Conservation (phyloP, 1,140 invertebrate genomes). For the Bursaphelenchus mucronatus region DNA sequence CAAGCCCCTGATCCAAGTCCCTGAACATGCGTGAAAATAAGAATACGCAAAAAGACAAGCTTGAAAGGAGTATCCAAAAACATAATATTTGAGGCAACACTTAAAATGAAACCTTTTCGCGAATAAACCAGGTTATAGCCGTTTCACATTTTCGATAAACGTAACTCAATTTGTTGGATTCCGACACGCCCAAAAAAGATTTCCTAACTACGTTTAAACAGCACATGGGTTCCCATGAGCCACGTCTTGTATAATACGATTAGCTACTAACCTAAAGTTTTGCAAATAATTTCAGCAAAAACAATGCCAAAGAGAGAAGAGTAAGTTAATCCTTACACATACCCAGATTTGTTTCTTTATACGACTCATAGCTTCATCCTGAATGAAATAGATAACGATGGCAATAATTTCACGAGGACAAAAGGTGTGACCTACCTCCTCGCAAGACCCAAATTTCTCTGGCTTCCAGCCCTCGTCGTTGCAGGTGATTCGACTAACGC, state of each 20-base stretch:
- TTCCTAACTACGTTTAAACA: too few species aligned
- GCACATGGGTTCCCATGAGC: too few species aligned
- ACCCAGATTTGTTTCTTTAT: not conserved
- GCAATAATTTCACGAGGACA: not conserved
- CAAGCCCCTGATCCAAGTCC: slow-evolving; percentile 21
- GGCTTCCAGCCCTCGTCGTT: slow-evolving; percentile 11
- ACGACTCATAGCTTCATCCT: not conserved
- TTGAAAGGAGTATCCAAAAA: not conserved
- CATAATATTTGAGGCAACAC: too few species aligned
- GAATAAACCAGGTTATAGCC: too few species aligned
- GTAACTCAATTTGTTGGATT: too few species aligned
- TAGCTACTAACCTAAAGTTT: too few species aligned
- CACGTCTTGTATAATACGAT: too few species aligned
- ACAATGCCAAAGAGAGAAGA: too few species aligned
- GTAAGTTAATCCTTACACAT: not conserved
- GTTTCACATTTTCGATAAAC: too few species aligned
- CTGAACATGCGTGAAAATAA: slow-evolving; percentile 13
- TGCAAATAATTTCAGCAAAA: too few species aligned
- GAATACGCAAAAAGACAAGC: not conserved
- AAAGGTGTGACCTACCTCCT: slow-evolving; percentile 7
- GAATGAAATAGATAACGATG: not conserved
- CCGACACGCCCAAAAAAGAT: too few species aligned
- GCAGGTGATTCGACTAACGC: slow-evolving; percentile 11
- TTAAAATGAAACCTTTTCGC: too few species aligned
- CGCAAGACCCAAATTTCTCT: slow-evolving; percentile 2